Evolutionary conservation across 2,888 invertebrate species (phyloP).

Genomic region (Scrobipalpa atriplicella): DNA sequence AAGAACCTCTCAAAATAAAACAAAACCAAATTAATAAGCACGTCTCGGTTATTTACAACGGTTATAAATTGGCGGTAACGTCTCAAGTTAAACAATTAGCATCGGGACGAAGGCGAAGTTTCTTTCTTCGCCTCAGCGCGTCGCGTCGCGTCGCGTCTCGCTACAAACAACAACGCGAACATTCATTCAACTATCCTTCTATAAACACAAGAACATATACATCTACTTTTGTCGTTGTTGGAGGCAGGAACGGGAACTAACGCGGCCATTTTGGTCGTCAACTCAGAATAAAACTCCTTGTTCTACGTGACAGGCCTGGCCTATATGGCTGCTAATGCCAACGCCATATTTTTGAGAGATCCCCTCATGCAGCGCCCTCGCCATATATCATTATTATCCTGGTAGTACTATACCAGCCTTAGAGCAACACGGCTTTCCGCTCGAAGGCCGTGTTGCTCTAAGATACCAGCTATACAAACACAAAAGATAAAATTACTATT

Average conservation of each 20-base stretch:
- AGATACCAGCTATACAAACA: background rate
- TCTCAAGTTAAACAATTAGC: conserved; percentile 30
- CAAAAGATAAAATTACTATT: background rate
- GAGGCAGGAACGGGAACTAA: too few species aligned
- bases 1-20: background rate
- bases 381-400: too few species aligned
- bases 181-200: background rate
- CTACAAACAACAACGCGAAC: background rate
- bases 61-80: conserved; percentile 29
- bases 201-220: background rate
- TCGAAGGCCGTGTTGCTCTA: background rate
- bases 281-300: too few species aligned
- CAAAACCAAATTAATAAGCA: background rate
- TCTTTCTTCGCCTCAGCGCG: conserved; percentile 16
- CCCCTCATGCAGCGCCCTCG: too few species aligned
- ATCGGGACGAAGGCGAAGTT: conserved; percentile 24
- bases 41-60: conserved; percentile 20
- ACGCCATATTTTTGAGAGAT: too few species aligned
- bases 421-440: too few species aligned
- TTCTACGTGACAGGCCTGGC: too few species aligned
- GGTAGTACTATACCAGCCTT: too few species aligned
- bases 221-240: too few species aligned
- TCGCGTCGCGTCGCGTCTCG: background rate
- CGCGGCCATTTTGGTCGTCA: too few species aligned
- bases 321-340: too few species aligned